Evolutionary conservation across 2,888 invertebrate genomes (phyloP), one percentile per base, ranked within the genome.

Genomic region (Zootermopsis nevadensis): DNA sequence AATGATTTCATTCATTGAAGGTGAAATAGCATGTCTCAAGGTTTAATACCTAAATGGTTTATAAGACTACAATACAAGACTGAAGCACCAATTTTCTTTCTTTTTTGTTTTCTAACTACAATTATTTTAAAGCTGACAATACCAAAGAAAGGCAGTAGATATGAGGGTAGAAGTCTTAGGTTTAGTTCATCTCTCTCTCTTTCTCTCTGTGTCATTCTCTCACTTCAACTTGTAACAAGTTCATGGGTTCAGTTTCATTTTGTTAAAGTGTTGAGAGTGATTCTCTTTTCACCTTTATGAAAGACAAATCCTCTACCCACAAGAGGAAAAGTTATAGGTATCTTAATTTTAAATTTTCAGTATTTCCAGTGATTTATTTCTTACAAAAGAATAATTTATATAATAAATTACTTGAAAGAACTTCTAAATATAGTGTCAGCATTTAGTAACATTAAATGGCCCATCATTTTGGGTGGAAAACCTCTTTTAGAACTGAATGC

Each of bases 121-220:
- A 77, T 74, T 76, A 80, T 35, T 72, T 83, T 80, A 83, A 83
- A 83, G 83, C 83, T 81, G 80, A 81, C 81, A 83, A 83, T 83
- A 83, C 81, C 80, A 81, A 83, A 81, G 83, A 83, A 83, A 83
- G 83, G 83, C 83, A 83, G 80, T 80, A 83, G 83, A 83, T 83
- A 83, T 83, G 83, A 77, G 72, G 80, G 60, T 82, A 77, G 81
- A 80, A 83, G 83, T 83, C 83, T 81, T 83, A 77, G 80, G 83
- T 83, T 76, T 81, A 77, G 66, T 77, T 79, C 10, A 53, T 55
- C 77, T 77, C 27, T 55, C 77, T 55, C 77, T 48, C 48, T 42
- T 2, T 31, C 77, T 31, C 38, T 60, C 79, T 66, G 66, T 60
- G 19, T 66, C 66, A 66, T 35, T 33, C 38, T 74, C 33, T 35